These are phyloP conservation scores for Steinernema scapterisci DNA, from an alignment of 2,888 invertebrate genomes.

Conservation along the genomic window DNA sequence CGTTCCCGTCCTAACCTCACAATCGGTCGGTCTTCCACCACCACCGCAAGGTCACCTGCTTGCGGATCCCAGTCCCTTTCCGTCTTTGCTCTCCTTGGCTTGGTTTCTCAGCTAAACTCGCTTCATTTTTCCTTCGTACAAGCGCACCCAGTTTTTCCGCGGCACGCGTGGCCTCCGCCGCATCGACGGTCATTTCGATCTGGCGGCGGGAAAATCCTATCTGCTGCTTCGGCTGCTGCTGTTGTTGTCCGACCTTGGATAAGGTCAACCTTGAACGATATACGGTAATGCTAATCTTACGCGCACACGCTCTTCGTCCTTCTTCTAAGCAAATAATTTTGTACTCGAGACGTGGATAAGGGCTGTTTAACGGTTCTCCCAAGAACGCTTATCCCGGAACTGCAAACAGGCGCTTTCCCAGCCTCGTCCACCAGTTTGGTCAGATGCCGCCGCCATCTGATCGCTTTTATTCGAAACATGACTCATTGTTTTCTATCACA, in stretches of 20 bases:
- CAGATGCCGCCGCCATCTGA: neutral
- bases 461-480: neutral
- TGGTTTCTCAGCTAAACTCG: neutral
- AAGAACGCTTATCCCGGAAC: too few species aligned
- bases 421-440: neutral
- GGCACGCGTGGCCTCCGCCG: neutral
- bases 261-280: conserved; percentile 30
- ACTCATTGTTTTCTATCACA: neutral
- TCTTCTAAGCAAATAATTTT: conserved; percentile 17
- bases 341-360: neutral
- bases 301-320: conserved; percentile 27
- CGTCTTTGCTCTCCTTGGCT: neutral
- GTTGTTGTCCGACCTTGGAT: conserved; percentile 28
- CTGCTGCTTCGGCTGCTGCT: neutral
- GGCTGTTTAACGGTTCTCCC: neutral
- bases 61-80: neutral
- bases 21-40: neutral
- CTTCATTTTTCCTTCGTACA: neutral
- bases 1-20: too few species aligned
- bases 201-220: conserved; percentile 18
- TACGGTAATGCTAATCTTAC: conserved; percentile 30
- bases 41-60: conserved; percentile 10
- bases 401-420: neutral
- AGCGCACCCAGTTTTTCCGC: neutral
- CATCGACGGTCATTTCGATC: neutral